Conservation (phyloP, 2,797 vertebrate species). For the Paratrypauchen microcephalus region DNA sequence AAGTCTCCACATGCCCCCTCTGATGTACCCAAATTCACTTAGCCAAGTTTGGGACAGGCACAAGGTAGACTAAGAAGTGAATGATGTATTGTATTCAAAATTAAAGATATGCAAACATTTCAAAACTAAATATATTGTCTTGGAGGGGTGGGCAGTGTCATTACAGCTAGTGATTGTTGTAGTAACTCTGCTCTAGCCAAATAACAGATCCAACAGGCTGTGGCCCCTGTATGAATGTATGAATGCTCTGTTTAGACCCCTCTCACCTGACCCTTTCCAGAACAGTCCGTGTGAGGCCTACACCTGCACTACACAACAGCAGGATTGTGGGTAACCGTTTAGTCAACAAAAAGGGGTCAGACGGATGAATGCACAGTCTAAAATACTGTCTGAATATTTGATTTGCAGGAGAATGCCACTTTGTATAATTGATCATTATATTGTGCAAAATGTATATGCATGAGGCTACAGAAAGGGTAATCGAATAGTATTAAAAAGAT, state of each 20-base stretch:
- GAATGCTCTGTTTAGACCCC: slow-evolving; percentile 40
- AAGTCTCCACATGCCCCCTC: too few relatives aligned
- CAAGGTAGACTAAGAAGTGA: background rate
- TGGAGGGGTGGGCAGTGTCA: too few relatives aligned
- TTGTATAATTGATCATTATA: background rate
- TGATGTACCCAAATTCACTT: background rate
- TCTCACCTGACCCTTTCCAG: slow-evolving; percentile 70
- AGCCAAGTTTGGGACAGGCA: background rate
- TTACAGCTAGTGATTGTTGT: background rate
- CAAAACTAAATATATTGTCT: background rate
- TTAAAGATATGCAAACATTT: background rate
- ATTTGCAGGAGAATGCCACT: background rate
- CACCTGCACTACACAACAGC: slow-evolving; percentile 61
- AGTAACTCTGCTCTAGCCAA: background rate
- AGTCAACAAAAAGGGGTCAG: slow-evolving; percentile 55
- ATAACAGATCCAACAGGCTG: background rate
- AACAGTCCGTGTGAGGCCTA: slow-evolving; percentile 66
- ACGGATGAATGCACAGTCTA: slow-evolving; percentile 31
- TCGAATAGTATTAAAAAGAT: too few relatives aligned
- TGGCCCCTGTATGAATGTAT: slow-evolving; percentile 32
- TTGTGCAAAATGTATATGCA: background rate
- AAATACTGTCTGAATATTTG: background rate
- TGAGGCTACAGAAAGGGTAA: background rate
- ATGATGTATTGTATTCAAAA: background rate
- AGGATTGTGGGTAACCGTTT: slow-evolving; percentile 57